Percentiles rank a stretch among this genome's conserved stretches.
phyloP scores from a whole-genome alignment of 2,888 invertebrate genomes.

The Kryphioiulus occultus region DNA sequence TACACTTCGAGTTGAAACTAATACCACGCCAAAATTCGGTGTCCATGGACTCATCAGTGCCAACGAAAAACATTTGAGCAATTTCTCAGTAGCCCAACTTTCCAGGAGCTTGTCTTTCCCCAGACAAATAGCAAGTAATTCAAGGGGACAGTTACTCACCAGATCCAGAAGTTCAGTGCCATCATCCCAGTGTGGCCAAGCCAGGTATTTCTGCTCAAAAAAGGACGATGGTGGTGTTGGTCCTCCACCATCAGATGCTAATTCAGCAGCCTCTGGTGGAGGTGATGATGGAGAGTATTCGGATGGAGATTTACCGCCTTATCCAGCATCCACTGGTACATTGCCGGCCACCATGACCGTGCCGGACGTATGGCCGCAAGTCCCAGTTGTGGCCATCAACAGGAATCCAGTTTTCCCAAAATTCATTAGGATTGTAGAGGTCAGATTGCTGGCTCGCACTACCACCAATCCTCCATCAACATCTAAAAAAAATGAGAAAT shows the following conservation, averaged over 20 bases:
- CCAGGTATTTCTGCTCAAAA: background rate
- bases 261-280: background rate
- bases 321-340: background rate
- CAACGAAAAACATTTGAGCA: background rate
- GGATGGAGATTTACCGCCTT: background rate
- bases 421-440: conserved; percentile 97
- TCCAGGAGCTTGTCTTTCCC: background rate
- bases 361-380: conserved; percentile 95
- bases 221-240: background rate
- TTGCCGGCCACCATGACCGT: conserved; percentile 89
- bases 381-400: conserved; percentile 92
- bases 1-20: background rate
- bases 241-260: background rate
- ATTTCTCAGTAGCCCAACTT: background rate
- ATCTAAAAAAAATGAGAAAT: background rate
- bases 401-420: conserved; percentile 97
- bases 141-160: background rate
- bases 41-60: background rate
- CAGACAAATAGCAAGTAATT: background rate
- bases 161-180: background rate
- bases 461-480: background rate
- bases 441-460: conserved; percentile 60
- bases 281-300: conserved; percentile 13
- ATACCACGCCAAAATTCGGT: background rate
- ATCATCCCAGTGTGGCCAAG: background rate